Base-by-base conservation (phyloP, 2,888 invertebrate species). In the Neoascia interrupta region DNA sequence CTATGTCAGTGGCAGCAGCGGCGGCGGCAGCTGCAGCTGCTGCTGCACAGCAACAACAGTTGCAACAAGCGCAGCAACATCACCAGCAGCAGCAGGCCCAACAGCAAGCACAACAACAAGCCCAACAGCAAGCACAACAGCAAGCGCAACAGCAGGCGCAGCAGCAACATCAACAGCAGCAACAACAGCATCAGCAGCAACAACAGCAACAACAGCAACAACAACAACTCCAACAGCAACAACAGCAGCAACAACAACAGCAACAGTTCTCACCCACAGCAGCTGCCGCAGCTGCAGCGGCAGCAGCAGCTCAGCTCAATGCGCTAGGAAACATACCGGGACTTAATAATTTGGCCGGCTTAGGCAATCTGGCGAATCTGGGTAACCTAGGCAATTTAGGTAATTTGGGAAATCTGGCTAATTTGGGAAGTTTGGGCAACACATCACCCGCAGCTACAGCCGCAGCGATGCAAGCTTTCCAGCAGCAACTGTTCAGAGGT, bases 401-500 rank as follows among this genome's bases (percentile, higher is more conserved):
- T 4, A 84, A 84, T 83, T 83, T 88, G 73, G 86, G 86, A 11
- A 88, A 87, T 81, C 73, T 88, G 80, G 84, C 85, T 36, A 87
- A 86, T 82, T 82, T 88, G 75, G 86, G 88, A 8, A 86, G 84
- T 15, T 75, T 87, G 75, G 85, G 86, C 16, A 87, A 85, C 63
- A 83, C 85, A 15, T 86, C 87, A 19, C 83, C 90, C 76, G 90
- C 90, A 68, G 90, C 90, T 75, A 89, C 90, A 76, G 92, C 93
- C 6, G 94, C 94, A 34, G 93, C 95, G 72, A 94, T 96, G 90
- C 96, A 96, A 87, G 95, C 95, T 0, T 87, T 96, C 81, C 95
- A 95, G 83, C 95, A 96, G 84, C 96, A 96, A 88, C 90, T 96
- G 82, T 91, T 96, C 60, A 91, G 96, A 91, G 94, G 95, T 94